Evolutionary conservation across 1,140 invertebrate genomes (phyloP).

Genomic region (Ditylenchus dipsaci): DNA sequence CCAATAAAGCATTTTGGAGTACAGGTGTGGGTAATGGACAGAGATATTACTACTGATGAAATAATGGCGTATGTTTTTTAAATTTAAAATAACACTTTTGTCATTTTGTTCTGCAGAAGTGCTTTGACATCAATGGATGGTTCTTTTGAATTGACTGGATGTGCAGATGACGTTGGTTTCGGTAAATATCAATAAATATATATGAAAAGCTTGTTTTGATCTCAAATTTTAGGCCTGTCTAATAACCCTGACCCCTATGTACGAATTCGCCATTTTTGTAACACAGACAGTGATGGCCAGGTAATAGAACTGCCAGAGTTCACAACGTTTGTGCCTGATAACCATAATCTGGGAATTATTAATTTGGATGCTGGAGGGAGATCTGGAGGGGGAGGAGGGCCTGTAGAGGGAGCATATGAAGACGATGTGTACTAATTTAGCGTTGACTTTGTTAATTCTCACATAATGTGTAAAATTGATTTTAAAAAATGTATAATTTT

Average conservation of each 20-base stretch:
- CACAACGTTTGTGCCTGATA: constrained; percentile 5
- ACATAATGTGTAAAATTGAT: no score
- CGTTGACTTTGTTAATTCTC: no score
- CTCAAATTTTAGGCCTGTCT: neutral
- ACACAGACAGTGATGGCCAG: neutral
- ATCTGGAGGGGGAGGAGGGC: neutral
- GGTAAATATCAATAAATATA: neutral
- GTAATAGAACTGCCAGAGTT: constrained; percentile 7
- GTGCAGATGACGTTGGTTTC: neutral
- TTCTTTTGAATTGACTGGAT: neutral
- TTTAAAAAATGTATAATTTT: no score
- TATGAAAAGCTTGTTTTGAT: neutral
- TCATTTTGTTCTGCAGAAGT: neutral
- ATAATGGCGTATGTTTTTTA: constrained; percentile 3
- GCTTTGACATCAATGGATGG: constrained; percentile 7
- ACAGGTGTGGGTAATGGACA: constrained; percentile 1
- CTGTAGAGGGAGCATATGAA: neutral
- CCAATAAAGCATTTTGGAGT: constrained; percentile 7
- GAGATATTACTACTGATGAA: neutral
- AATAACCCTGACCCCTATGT: constrained; percentile 7
- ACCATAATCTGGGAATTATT: constrained; percentile 1
- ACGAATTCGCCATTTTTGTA: constrained; percentile 2
- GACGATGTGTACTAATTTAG: neutral
- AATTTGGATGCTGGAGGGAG: constrained; percentile 5
- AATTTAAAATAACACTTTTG: neutral